Percentiles rank a stretch among this genome's conserved stretches.
Evolutionary conservation across 2,888 invertebrate genomes (phyloP).

Genomic region (Drosophila barbarae): DNA sequence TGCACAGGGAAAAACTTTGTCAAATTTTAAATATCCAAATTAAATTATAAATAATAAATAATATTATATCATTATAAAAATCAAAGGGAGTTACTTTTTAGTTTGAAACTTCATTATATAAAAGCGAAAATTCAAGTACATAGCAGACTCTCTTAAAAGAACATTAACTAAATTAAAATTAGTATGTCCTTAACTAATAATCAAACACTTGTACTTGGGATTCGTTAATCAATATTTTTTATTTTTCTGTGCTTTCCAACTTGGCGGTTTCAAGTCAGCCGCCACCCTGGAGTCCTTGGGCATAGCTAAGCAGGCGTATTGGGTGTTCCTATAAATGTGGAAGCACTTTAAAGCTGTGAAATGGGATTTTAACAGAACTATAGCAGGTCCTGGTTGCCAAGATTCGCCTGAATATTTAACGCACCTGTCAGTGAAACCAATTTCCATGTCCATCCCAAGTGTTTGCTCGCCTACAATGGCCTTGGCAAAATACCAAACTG

Average conservation of each 20-base stretch:
- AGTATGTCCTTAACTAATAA: background rate
- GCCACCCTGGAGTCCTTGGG: slow-evolving; percentile 8
- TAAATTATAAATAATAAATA: no score
- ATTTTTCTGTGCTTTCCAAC: background rate
- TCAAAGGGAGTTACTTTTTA: no score
- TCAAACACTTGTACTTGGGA: background rate
- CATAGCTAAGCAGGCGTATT: slow-evolving; percentile 23
- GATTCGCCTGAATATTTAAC: slow-evolving; percentile 6
- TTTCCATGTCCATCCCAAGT: background rate
- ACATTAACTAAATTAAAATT: background rate
- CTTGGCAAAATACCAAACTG: slow-evolving; percentile 9
- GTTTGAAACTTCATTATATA: no score
- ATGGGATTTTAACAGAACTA: slow-evolving; percentile 2
- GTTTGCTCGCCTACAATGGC: background rate
- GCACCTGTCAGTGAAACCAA: slow-evolving; percentile 1
- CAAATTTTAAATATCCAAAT: background rate
- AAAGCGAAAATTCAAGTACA: no score
- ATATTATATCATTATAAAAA: no score
- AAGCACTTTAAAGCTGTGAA: slow-evolving; percentile 7
- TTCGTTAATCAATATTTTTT: no score
- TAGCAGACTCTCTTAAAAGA: background rate
- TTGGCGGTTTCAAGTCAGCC: background rate
- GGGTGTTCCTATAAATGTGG: slow-evolving; percentile 17
- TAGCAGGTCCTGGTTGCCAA: background rate
- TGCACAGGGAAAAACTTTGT: background rate